These are phyloP conservation scores for Oxygymnocypris stewartii DNA, from an alignment of 2,113 vertebrate species.

Conservation along the genomic window DNA sequence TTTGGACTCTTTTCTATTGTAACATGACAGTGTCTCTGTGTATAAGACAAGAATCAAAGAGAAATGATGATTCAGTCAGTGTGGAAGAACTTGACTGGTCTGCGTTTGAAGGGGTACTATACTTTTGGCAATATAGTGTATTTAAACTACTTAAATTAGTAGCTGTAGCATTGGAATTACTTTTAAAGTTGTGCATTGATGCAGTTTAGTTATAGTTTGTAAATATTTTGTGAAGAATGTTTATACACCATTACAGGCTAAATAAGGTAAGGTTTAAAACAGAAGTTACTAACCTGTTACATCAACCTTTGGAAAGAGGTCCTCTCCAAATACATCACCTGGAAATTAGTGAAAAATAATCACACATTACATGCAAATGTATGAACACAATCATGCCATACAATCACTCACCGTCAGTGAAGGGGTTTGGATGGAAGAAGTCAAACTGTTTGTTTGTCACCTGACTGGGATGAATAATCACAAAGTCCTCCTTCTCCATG, in stretches of 20 bases:
- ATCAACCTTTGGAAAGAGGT: slow-evolving; percentile 88
- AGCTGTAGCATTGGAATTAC: background rate
- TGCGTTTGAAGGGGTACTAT: too few relatives aligned
- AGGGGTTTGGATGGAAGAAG: slow-evolving; percentile 93
- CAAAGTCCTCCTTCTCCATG: slow-evolving; percentile 57
- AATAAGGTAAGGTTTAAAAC: background rate
- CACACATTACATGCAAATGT: background rate
- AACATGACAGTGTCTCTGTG: too few relatives aligned
- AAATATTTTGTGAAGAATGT: background rate
- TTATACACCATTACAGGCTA: background rate
- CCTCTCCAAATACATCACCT: slow-evolving; percentile 93
- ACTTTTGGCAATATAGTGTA: too few relatives aligned
- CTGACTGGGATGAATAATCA: slow-evolving; percentile 56
- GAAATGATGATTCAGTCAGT: too few relatives aligned
- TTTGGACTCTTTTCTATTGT: too few relatives aligned
- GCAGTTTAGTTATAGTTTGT: background rate
- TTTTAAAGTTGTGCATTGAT: background rate
- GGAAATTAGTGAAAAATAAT: slow-evolving; percentile 47
- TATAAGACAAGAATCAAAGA: too few relatives aligned
- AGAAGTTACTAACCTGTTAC: slow-evolving; percentile 75
- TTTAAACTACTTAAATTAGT: background rate
- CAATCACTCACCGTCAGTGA: slow-evolving; percentile 81
- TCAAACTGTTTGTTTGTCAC: slow-evolving; percentile 79
- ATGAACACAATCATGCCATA: background rate
- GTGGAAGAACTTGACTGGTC: too few relatives aligned